Conservation (phyloP, 2,113 vertebrate species). For the Entomyzon cyanotis region DNA sequence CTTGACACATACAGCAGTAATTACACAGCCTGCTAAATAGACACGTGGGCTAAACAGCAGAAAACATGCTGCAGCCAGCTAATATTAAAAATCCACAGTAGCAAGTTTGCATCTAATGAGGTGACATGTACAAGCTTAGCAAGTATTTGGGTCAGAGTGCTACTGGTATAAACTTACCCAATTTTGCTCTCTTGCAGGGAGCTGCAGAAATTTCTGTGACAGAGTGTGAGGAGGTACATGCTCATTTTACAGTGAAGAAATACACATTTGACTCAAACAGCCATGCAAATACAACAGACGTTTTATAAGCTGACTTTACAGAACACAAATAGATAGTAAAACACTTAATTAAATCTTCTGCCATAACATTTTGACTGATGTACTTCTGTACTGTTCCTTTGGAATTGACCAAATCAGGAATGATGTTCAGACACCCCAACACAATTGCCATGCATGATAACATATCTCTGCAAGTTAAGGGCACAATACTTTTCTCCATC, state of each 20-base stretch:
- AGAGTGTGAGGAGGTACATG: neutral
- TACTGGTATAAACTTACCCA: neutral
- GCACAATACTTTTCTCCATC: neutral
- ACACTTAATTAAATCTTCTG: neutral
- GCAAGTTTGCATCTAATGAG: conserved; percentile 21
- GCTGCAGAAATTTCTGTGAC: neutral
- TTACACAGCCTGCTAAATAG: neutral
- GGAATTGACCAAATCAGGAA: neutral
- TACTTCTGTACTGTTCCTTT: neutral
- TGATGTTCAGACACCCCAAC: neutral
- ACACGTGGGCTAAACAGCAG: neutral
- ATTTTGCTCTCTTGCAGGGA: neutral
- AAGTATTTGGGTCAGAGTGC: neutral
- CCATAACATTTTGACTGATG: neutral
- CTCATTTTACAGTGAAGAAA: conserved; percentile 41
- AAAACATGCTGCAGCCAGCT: neutral
- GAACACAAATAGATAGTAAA: neutral
- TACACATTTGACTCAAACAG: neutral
- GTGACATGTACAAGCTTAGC: conserved; percentile 39
- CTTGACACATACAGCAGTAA: neutral
- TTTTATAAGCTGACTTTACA: neutral
- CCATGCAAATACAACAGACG: neutral
- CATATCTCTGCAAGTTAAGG: neutral
- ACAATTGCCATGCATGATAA: neutral
- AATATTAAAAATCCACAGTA: neutral